A percentile compares a stretch with the other conserved stretches of the same genome.
These are phyloP conservation scores for Synodontis membranacea DNA, from an alignment of 2,113 vertebrate species.

Conservation along the genomic window DNA sequence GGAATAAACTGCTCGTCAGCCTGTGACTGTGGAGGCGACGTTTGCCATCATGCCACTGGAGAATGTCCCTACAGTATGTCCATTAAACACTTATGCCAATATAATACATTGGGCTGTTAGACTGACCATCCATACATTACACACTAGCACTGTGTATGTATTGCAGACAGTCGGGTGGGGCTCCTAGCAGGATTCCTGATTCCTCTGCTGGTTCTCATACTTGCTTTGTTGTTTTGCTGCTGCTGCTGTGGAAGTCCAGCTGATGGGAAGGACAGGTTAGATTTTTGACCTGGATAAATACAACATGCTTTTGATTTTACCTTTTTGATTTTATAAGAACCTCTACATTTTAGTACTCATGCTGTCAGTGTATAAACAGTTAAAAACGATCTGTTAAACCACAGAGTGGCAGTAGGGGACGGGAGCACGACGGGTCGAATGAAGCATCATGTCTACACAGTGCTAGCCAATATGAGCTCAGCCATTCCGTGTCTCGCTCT, in stretches of 20 bases:
- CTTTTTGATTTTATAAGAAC: no score
- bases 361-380: not conserved
- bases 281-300: not conserved
- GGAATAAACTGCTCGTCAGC: conserved; percentile 84
- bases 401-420: conserved; percentile 64
- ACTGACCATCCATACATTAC: not conserved
- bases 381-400: conserved; percentile 13
- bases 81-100: not conserved
- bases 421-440: conserved; percentile 74
- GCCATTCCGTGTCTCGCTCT: conserved; percentile 80
- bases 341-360: not conserved
- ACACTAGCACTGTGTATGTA: not conserved
- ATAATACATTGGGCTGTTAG: not conserved
- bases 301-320: not conserved
- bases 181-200: conserved; percentile 76
- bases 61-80: conserved; percentile 81
- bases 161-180: conserved; percentile 66
- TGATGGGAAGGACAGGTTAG: conserved; percentile 81
- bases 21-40: conserved; percentile 77
- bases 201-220: conserved; percentile 74
- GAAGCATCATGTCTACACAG: conserved; percentile 87
- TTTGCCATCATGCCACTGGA: conserved; percentile 77
- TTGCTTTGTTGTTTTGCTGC: conserved; percentile 79
- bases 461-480: conserved; percentile 81
- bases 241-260: conserved; percentile 71